Conservation (phyloP, 1,140 invertebrate species). For the Augochlora pura region DNA sequence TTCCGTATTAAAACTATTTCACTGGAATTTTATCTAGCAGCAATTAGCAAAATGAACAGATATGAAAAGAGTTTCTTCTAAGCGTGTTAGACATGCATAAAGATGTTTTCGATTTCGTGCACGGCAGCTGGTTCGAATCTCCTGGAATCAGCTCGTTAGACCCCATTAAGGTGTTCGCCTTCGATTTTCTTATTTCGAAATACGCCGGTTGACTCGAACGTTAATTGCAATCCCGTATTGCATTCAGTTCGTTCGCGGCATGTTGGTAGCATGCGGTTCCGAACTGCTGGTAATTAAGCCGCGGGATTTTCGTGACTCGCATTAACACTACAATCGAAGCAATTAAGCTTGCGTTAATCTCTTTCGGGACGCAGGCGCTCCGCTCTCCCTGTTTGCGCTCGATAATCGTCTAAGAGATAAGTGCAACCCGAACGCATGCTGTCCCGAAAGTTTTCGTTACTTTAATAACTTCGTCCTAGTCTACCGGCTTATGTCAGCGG, state of each 20-base stretch:
- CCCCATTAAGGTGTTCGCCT: neutral
- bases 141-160: neutral
- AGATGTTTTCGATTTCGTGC: neutral
- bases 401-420: neutral
- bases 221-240: slow-evolving; percentile 27
- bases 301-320: slow-evolving; percentile 32
- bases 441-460: neutral
- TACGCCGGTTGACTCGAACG: neutral
- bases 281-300: slow-evolving; percentile 31
- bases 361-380: neutral
- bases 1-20: too few species aligned
- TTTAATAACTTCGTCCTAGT: neutral
- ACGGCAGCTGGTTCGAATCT: neutral
- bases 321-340: slow-evolving; percentile 33
- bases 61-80: too few species aligned
- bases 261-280: slow-evolving; percentile 7
- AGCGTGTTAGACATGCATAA: too few species aligned
- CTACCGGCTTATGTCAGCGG: too few species aligned
- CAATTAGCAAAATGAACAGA: too few species aligned
- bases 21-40: too few species aligned
- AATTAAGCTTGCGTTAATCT: slow-evolving; percentile 29
- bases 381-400: neutral
- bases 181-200: neutral
- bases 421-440: neutral
- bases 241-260: neutral